Conservation (phyloP, 2,888 invertebrate species). For the Tetragonula carbonaria region DNA sequence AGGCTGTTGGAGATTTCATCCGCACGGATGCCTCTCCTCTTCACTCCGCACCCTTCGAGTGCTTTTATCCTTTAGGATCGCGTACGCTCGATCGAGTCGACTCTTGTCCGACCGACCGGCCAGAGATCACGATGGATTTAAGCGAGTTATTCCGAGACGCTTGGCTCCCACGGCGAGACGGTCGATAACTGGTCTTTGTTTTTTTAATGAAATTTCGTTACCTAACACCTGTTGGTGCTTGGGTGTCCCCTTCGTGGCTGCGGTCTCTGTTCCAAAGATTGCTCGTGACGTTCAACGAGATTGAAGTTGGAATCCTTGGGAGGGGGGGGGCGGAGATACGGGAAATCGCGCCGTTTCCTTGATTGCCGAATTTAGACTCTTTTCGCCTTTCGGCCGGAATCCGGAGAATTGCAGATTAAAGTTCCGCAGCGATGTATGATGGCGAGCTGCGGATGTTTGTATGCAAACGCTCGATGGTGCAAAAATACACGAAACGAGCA, state of each 20-base stretch:
- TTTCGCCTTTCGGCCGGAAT: neutral
- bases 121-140: neutral
- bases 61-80: too few species aligned
- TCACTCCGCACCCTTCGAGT: too few species aligned
- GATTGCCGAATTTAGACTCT: neutral
- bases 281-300: neutral
- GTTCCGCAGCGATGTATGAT: too few species aligned
- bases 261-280: constrained; percentile 11
- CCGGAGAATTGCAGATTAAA: too few species aligned
- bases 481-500: too few species aligned
- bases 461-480: too few species aligned
- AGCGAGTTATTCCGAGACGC: neutral
- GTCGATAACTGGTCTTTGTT: constrained; percentile 6
- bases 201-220: constrained; percentile 50
- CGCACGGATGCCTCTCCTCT: constrained; percentile 5
- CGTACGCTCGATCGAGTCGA: neutral
- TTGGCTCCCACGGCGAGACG: neutral
- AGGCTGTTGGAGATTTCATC: neutral
- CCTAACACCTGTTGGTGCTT: constrained; percentile 53
- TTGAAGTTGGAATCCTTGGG: neutral
- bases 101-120: neutral
- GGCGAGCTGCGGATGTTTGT: too few species aligned
- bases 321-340: neutral
- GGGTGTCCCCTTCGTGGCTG: neutral
- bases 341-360: neutral